Conservation (phyloP, 2,888 invertebrate genomes). For the Melanostoma scalare region DNA sequence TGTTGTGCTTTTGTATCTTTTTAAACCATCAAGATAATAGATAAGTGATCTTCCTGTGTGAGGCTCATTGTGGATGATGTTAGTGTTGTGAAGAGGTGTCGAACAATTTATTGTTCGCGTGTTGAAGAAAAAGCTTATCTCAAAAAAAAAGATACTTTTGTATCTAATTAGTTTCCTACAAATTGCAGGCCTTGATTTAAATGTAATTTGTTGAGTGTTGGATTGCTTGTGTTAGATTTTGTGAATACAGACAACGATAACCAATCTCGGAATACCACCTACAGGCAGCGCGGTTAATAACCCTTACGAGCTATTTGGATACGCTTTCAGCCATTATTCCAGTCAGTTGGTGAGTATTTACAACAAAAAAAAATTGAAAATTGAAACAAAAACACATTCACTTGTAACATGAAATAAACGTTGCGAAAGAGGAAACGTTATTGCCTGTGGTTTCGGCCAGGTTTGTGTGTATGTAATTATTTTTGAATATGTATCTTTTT, state of each 20-base stretch:
- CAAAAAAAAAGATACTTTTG: slow-evolving; percentile 31
- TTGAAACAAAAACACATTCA: background rate
- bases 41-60: slow-evolving; percentile 42
- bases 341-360: slow-evolving; percentile 53
- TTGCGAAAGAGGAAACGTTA: slow-evolving; percentile 25
- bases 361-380: slow-evolving; percentile 1
- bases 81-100: background rate
- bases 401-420: no score
- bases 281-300: slow-evolving; percentile 49
- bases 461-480: slow-evolving; percentile 45
- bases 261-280: background rate
- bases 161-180: slow-evolving; percentile 29
- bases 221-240: slow-evolving; percentile 14
- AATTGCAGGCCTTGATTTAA: slow-evolving; percentile 42
- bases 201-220: slow-evolving; percentile 25
- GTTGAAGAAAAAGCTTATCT: slow-evolving; percentile 20
- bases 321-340: slow-evolving; percentile 51
- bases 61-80: background rate
- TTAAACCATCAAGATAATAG: slow-evolving; percentile 22
- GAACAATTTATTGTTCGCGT: background rate
- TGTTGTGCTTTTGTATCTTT: slow-evolving; percentile 40
- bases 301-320: slow-evolving; percentile 59
- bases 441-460: slow-evolving; percentile 42
- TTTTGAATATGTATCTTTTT: background rate
- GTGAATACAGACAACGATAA: no score